phyloP scores from a whole-genome alignment of 2,888 invertebrate species.

The Hypena proboscidalis region DNA sequence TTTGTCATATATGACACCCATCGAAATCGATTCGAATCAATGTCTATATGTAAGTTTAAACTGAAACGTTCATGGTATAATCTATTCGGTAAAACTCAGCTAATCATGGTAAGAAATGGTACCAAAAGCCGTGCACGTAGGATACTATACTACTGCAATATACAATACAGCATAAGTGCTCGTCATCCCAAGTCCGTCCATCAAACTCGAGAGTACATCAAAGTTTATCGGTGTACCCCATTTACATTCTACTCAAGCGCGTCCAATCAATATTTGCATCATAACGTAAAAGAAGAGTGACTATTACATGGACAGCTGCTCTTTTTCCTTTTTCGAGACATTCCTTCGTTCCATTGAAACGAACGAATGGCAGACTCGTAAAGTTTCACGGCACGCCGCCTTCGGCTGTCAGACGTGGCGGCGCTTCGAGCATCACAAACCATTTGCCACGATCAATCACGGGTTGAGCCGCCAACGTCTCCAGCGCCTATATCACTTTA shows the following conservation, averaged over 20 bases:
- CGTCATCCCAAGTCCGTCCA: conserved; percentile 30
- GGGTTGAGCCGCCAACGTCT: conserved; percentile 53
- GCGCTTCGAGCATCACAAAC: conserved; percentile 58
- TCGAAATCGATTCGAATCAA: not conserved
- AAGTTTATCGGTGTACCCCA: conserved; percentile 36
- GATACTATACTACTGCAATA: no score
- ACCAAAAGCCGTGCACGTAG: no score
- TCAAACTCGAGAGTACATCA: conserved; percentile 39
- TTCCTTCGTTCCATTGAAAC: conserved; percentile 43
- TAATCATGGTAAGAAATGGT: conserved; percentile 12
- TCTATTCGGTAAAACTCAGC: not conserved
- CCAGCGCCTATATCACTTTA: conserved; percentile 66
- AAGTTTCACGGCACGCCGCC: conserved; percentile 65
- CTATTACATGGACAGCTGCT: conserved; percentile 43
- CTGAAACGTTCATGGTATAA: not conserved
- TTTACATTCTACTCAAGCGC: conserved; percentile 43
- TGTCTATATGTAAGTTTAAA: not conserved
- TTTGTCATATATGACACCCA: no score
- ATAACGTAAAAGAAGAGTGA: conserved; percentile 42
- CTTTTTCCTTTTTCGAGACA: conserved; percentile 42
- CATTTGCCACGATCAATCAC: conserved; percentile 77
- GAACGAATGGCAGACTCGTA: conserved; percentile 53
- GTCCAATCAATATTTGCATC: conserved; percentile 45
- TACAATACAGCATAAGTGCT: conserved; percentile 24
- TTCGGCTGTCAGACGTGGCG: conserved; percentile 51